Percentiles rank a stretch among this genome's conserved stretches.
Evolutionary conservation across 2,888 invertebrate genomes (phyloP).

Genomic region (Synanthedon tipuliformis): DNA sequence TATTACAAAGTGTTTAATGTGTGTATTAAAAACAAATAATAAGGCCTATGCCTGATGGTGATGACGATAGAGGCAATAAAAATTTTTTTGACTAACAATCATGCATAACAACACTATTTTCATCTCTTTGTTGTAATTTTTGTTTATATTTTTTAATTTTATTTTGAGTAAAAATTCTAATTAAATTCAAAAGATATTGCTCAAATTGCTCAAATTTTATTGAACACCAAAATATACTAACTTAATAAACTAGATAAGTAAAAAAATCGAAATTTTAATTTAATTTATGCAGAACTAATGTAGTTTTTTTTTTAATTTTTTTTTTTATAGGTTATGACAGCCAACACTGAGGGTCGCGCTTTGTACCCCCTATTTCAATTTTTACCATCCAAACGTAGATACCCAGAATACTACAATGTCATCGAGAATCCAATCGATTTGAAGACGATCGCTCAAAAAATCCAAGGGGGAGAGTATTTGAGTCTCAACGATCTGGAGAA

Average conservation of each 20-base stretch:
- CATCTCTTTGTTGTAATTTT: no score
- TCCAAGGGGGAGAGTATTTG: slow-evolving; percentile 85
- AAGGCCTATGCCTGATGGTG: no score
- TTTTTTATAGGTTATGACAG: slow-evolving; percentile 77
- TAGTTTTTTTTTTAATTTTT: not conserved
- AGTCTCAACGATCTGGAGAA: slow-evolving; percentile 86
- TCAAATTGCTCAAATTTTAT: no score
- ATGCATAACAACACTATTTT: no score
- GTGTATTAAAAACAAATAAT: not conserved
- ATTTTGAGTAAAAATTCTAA: no score
- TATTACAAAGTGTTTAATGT: no score
- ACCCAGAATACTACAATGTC: slow-evolving; percentile 95
- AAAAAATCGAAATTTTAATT: not conserved
- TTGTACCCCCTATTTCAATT: slow-evolving; percentile 90
- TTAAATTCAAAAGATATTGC: no score
- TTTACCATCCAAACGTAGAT: slow-evolving; percentile 90
- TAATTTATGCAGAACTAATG: not conserved
- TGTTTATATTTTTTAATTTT: no score
- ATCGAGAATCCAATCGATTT: slow-evolving; percentile 96
- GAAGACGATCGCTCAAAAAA: slow-evolving; percentile 90
- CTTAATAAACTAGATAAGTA: no score
- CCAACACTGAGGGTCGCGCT: slow-evolving; percentile 86
- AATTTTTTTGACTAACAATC: no score
- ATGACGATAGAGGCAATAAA: no score
- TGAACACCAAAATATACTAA: no score